phyloP scores from a whole-genome alignment of 2,797 vertebrate genomes.

The Melanotaenia pygmaea region DNA sequence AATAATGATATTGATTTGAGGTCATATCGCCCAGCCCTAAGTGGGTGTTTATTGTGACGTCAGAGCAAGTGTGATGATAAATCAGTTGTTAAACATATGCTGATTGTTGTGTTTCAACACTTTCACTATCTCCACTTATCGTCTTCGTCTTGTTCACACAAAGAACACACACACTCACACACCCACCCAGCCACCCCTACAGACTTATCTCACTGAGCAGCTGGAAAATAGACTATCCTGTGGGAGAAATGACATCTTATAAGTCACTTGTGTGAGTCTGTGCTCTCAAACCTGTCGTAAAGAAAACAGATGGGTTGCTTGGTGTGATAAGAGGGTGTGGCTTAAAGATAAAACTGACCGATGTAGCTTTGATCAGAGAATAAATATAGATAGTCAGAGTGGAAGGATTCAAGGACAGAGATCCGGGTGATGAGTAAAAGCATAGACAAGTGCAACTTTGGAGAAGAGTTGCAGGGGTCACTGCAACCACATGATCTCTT shows the following conservation, averaged over 20 bases:
- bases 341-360: constrained; percentile 3
- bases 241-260: constrained; percentile 4
- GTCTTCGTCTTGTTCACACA: constrained; percentile 17
- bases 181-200: background rate
- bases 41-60: constrained; percentile 34
- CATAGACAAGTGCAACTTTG: constrained; percentile 4
- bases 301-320: constrained; percentile 24
- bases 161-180: background rate
- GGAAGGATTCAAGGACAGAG: constrained; percentile 1
- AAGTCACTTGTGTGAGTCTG: constrained; percentile 15
- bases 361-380: constrained; percentile 15
- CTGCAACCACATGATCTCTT: background rate
- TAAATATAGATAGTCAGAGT: constrained; percentile 7
- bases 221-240: constrained; percentile 17
- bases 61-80: constrained; percentile 38
- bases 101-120: constrained; percentile 22
- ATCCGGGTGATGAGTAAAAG: constrained; percentile 10
- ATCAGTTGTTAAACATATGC: constrained; percentile 49
- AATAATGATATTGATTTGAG: no score
- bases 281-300: constrained; percentile 27
- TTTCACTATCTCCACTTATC: constrained; percentile 11
- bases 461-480: constrained; percentile 19
- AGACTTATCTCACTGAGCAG: constrained; percentile 24
- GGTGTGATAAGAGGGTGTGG: constrained; percentile 24
- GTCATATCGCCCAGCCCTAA: no score